A percentile compares a stretch with the other conserved stretches of the same genome.
Conservation (phyloP, 2,113 vertebrate genomes). For the Tupaia chinensis region DNA sequence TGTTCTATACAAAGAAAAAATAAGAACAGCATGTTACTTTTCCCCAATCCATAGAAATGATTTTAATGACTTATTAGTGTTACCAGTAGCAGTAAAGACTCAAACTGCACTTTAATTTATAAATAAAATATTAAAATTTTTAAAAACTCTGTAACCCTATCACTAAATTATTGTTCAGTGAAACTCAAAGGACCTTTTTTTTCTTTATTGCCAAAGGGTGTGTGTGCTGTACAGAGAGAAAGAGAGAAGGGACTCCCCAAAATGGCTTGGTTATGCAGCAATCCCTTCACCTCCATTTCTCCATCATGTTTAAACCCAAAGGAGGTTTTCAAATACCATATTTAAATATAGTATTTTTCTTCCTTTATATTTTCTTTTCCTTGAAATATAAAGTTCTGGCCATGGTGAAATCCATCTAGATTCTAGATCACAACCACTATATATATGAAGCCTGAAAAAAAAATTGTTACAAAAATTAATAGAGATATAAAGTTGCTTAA, state of each 20-base stretch:
- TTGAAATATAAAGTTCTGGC: not conserved
- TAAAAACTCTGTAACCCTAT: not conserved
- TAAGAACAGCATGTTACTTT: not conserved
- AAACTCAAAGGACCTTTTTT: slow-evolving; percentile 8
- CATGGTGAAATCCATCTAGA: not conserved
- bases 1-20: not conserved
- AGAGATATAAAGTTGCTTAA: not conserved
- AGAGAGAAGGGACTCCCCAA: too few species aligned
- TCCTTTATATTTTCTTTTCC: not conserved
- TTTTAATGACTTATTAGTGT: not conserved
- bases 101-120: slow-evolving; percentile 4
- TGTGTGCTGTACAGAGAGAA: too few species aligned
- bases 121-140: not conserved
- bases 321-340: not conserved
- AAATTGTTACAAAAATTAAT: not conserved
- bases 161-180: not conserved
- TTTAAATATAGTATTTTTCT: not conserved
- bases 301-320: not conserved
- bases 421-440: not conserved
- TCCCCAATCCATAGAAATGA: not conserved
- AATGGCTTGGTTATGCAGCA: too few species aligned
- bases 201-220: too few species aligned
- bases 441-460: slow-evolving; percentile 32
- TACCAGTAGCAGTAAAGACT: not conserved
- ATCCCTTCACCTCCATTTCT: too few species aligned